These are phyloP conservation scores for Chloroceryle amazona DNA, from an alignment of 2,797 vertebrate genomes.

Conservation along the genomic window DNA sequence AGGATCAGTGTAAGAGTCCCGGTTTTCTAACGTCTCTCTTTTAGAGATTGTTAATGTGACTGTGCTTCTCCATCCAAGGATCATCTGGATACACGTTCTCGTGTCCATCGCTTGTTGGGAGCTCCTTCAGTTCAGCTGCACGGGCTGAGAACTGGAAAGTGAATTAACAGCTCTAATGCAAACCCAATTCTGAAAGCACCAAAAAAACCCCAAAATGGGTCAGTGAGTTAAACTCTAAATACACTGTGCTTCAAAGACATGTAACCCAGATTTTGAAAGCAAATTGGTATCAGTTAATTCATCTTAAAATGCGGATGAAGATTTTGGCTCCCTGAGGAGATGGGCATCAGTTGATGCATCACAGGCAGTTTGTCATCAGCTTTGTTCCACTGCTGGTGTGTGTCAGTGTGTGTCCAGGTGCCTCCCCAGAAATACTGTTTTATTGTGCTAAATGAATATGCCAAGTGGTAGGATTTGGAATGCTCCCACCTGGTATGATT, in stretches of 20 bases:
- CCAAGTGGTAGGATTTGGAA: background rate
- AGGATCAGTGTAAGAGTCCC: background rate
- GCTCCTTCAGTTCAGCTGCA: background rate
- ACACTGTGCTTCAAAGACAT: background rate
- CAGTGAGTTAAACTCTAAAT: background rate
- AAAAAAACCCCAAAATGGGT: background rate
- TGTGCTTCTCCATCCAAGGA: background rate
- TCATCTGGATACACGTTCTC: background rate
- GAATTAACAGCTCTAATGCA: background rate
- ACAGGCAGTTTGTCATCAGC: background rate
- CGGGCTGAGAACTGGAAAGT: background rate
- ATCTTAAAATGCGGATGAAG: background rate
- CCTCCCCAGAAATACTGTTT: background rate
- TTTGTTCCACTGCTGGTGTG: background rate
- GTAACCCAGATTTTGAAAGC: background rate
- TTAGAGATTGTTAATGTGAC: background rate
- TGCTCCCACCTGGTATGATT: background rate
- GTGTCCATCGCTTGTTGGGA: background rate
- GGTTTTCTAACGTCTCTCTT: background rate
- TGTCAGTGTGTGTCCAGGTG: background rate
- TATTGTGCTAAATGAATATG: background rate
- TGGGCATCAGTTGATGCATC: background rate
- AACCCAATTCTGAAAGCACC: background rate
- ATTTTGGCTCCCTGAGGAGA: background rate
- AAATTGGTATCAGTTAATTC: background rate